Percentiles rank a stretch among this genome's conserved stretches.
These are phyloP conservation scores for Diploptera punctata DNA, from an alignment of 2,888 invertebrate species.

Conservation along the genomic window DNA sequence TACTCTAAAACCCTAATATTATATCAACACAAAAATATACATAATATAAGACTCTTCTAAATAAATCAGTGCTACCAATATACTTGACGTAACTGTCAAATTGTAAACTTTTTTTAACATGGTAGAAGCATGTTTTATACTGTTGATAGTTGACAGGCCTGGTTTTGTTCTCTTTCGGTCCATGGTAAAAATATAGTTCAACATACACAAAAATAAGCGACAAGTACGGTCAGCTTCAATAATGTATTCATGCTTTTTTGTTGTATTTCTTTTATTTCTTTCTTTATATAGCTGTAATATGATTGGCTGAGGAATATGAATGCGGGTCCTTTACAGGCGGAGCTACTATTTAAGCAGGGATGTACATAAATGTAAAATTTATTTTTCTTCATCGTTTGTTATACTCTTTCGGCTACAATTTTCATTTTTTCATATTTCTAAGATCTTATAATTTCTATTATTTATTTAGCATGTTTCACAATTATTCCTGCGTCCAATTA, in stretches of 20 bases:
- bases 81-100: conserved; percentile 26
- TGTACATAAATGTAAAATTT: background rate
- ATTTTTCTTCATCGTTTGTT: background rate
- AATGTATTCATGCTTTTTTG: too few relatives aligned
- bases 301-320: background rate
- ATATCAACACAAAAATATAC: conserved; percentile 1
- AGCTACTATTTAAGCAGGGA: background rate
- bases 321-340: background rate
- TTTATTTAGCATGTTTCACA: too few relatives aligned
- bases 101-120: conserved; percentile 4
- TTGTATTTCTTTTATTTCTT: background rate
- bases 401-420: background rate
- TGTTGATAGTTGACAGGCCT: conserved; percentile 10
- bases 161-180: background rate
- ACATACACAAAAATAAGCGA: conserved; percentile 5
- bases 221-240: background rate
- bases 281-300: background rate
- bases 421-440: too few relatives aligned
- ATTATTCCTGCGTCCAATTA: too few relatives aligned
- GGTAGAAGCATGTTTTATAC: background rate
- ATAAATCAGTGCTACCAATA: conserved; percentile 22
- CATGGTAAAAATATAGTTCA: conserved; percentile 24
- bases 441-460: too few relatives aligned
- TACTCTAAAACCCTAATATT: background rate
- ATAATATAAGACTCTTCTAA: background rate